These are phyloP conservation scores for Leptopterna dolabrata DNA, from an alignment of 2,888 invertebrate species.

Conservation along the genomic window DNA sequence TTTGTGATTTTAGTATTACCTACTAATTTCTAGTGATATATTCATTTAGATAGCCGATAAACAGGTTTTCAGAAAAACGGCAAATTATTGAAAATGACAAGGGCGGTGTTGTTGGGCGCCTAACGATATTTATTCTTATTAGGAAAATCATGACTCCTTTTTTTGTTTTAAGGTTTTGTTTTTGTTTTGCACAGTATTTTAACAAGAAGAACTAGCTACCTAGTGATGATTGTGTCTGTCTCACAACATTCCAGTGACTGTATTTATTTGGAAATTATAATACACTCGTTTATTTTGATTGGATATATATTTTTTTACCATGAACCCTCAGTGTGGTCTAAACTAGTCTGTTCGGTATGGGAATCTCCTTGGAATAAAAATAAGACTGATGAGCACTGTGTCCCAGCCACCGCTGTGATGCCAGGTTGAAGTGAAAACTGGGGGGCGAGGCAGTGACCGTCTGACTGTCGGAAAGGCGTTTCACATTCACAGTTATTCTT, in stretches of 20 bases:
- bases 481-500: too few species aligned
- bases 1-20: slow-evolving; percentile 47
- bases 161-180: slow-evolving; percentile 17
- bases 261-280: slow-evolving; percentile 40
- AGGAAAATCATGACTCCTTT: not conserved
- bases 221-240: slow-evolving; percentile 16
- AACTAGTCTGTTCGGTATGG: too few species aligned
- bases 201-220: slow-evolving; percentile 3
- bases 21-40: slow-evolving; percentile 44
- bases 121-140: slow-evolving; percentile 29
- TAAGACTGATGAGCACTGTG: too few species aligned
- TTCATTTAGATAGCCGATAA: slow-evolving; percentile 34
- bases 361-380: too few species aligned
- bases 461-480: too few species aligned
- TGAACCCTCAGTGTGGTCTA: not conserved
- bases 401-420: too few species aligned
- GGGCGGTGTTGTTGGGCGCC: not conserved
- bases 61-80: not conserved
- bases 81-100: not conserved
- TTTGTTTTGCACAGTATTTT: slow-evolving; percentile 36
- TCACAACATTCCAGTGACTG: slow-evolving; percentile 50
- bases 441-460: too few species aligned
- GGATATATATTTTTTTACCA: not conserved
- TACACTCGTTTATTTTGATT: slow-evolving; percentile 46
- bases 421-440: too few species aligned